A percentile compares a stretch with the other conserved stretches of the same genome.
Conservation (phyloP, 2,113 vertebrate genomes). For the Dolichallabes microphthalmus region DNA sequence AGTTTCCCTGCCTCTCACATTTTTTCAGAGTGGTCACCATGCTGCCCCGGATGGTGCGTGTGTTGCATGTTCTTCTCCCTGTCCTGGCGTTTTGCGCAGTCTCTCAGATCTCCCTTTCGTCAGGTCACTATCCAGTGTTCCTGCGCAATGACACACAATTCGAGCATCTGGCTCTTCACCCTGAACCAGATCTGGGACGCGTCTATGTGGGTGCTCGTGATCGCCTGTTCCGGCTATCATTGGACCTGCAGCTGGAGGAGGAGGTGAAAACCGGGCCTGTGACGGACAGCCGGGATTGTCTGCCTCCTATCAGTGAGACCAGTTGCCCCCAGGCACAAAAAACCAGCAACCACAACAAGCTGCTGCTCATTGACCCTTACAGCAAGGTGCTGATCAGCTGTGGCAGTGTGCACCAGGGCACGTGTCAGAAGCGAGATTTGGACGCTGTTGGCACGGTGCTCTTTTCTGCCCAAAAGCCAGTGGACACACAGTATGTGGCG, state of each 20-base stretch:
- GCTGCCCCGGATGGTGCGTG: conserved; percentile 80
- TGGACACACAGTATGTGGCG: conserved; percentile 94
- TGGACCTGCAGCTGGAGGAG: conserved; percentile 72
- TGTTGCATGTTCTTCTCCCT: conserved; percentile 65
- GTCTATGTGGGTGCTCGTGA: conserved; percentile 90
- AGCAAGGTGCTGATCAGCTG: conserved; percentile 88
- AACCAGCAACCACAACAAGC: conserved; percentile 92
- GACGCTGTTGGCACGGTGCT: conserved; percentile 70
- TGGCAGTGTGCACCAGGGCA: conserved; percentile 91
- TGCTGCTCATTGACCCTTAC: conserved; percentile 82
- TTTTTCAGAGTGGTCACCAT: conserved; percentile 83
- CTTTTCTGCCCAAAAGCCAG: conserved; percentile 84
- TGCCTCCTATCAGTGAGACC: conserved; percentile 82
- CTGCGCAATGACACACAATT: conserved; percentile 78
- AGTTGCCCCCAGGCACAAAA: conserved; percentile 86
- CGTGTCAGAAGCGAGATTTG: conserved; percentile 89
- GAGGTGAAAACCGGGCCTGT: conserved; percentile 81
- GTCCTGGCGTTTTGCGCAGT: conserved; percentile 59
- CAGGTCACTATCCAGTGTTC: conserved; percentile 71
- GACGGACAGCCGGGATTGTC: conserved; percentile 89
- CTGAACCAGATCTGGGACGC: conserved; percentile 77
- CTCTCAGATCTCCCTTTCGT: conserved; percentile 53
- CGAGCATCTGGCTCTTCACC: conserved; percentile 88
- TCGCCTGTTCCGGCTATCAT: conserved; percentile 86
- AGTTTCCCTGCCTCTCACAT: background rate